phyloP scores from a whole-genome alignment of 2,113 vertebrate species.

The Tupaia tana region DNA sequence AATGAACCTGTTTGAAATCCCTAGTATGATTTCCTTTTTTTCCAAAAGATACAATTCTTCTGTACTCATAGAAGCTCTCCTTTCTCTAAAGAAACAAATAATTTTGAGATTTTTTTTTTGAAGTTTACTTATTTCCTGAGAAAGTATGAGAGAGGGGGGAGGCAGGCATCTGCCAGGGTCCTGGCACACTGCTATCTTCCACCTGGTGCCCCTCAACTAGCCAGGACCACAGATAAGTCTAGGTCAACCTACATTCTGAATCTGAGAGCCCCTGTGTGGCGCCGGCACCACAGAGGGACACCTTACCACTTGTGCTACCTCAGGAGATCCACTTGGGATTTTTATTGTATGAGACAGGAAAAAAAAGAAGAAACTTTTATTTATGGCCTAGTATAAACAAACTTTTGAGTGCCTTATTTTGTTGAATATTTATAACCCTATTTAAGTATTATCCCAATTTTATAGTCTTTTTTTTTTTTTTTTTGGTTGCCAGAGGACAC shows the following conservation, averaged over 20 bases:
- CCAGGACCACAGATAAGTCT: no score
- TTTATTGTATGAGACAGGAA: not conserved
- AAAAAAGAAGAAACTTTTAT: not conserved
- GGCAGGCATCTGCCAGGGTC: no score
- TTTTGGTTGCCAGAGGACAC: no score
- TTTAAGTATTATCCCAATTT: slow-evolving; percentile 19
- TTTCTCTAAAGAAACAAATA: slow-evolving; percentile 25
- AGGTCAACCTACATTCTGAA: no score
- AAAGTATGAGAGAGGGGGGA: not conserved
- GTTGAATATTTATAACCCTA: not conserved
- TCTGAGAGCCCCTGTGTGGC: no score
- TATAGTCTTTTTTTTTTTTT: no score
- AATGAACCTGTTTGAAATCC: not conserved
- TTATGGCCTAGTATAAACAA: not conserved
- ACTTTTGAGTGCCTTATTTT: not conserved
- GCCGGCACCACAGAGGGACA: no score
- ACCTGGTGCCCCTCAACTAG: no score
- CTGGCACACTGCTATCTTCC: no score
- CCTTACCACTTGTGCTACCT: no score
- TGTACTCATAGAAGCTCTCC: not conserved
- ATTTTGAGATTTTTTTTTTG: not conserved
- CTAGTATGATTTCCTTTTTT: slow-evolving; percentile 8
- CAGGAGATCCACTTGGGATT: not conserved
- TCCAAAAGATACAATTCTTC: not conserved
- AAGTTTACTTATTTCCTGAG: no score